phyloP scores from a whole-genome alignment of 2,113 vertebrate genomes.

The Semicossyphus pulcher region DNA sequence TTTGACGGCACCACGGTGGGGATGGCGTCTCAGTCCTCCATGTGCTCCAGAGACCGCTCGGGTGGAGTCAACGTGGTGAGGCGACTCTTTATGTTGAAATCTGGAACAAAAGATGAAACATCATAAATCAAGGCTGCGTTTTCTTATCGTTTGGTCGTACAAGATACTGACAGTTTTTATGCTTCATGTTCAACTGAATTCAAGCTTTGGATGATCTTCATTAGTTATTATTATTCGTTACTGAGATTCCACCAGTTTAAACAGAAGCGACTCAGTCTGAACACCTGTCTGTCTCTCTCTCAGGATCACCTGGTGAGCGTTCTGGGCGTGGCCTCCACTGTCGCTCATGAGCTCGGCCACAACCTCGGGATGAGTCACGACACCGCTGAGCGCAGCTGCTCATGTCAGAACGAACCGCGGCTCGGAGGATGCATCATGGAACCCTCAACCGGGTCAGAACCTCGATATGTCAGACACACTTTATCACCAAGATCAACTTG shows the following conservation, averaged over 20 bases:
- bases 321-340: conserved; percentile 89
- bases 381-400: conserved; percentile 78
- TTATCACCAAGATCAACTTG: no score
- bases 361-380: conserved; percentile 93
- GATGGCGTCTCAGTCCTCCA: conserved; percentile 89
- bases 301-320: conserved; percentile 91
- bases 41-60: conserved; percentile 89
- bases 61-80: conserved; percentile 94
- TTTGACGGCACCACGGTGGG: conserved; percentile 89
- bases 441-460: conserved; percentile 87
- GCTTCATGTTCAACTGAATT: no score
- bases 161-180: no score
- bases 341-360: conserved; percentile 95
- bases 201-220: no score
- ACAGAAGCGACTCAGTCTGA: no score
- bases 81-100: not conserved
- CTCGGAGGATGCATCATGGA: conserved; percentile 96
- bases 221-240: no score
- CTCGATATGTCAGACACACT: not conserved
- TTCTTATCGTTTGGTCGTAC: no score
- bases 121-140: no score
- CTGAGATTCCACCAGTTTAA: no score
- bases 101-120: no score
- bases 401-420: conserved; percentile 83
- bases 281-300: not conserved